Percentiles rank a stretch among this genome's conserved stretches.
Conservation (phyloP, 2,888 invertebrate genomes). For the Yponomeuta malinellus region DNA sequence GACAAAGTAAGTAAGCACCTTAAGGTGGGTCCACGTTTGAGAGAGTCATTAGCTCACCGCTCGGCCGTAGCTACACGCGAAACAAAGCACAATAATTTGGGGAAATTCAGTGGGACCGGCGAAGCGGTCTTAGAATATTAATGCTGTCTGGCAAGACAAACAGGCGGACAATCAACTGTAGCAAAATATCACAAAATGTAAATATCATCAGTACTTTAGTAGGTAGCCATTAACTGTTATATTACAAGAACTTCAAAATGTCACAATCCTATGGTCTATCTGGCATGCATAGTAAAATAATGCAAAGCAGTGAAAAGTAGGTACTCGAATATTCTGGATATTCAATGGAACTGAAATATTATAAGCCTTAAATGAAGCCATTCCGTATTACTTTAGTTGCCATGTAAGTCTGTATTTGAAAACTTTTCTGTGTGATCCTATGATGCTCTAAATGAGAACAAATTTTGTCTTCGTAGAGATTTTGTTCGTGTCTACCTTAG, state of each 20-base stretch:
- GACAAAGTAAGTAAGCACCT: no score
- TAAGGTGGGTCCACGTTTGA: neutral
- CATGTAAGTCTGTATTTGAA: conserved; percentile 47
- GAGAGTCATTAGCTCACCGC: neutral
- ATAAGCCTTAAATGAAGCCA: conserved; percentile 70
- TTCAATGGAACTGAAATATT: conserved; percentile 50
- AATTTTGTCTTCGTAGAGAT: conserved; percentile 38
- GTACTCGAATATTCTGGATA: conserved; percentile 25
- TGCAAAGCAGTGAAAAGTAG: conserved; percentile 68
- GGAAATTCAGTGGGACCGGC: neutral
- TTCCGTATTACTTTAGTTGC: conserved; percentile 45
- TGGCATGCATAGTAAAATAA: conserved; percentile 71
- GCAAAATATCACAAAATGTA: conserved; percentile 3
- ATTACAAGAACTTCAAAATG: conserved; percentile 26
- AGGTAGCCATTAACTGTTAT: conserved; percentile 4
- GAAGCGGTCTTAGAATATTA: neutral
- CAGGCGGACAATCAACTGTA: conserved; percentile 9
- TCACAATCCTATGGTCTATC: conserved; percentile 63
- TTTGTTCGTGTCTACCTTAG: conserved; percentile 50
- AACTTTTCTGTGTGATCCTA: conserved; percentile 60
- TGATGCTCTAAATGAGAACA: conserved; percentile 56
- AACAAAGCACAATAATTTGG: neutral
- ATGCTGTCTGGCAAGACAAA: conserved; percentile 4
- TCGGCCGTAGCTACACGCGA: neutral
- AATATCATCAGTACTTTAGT: neutral